These are phyloP conservation scores for Rallus limicola DNA, from an alignment of 2,113 vertebrate species.

Conservation along the genomic window DNA sequence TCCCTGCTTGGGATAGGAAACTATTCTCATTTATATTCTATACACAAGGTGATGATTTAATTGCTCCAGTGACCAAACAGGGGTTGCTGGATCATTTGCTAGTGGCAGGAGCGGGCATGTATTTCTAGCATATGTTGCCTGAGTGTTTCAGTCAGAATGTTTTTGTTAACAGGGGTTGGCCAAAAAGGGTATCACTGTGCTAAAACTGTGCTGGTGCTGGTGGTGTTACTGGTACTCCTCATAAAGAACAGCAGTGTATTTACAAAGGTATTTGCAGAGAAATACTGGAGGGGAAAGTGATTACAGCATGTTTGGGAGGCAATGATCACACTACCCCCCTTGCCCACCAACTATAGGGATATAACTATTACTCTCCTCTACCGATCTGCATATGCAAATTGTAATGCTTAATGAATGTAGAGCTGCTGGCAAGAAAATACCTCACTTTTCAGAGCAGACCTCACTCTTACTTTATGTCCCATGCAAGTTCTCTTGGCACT, in stretches of 20 bases:
- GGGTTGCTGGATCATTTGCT: background rate
- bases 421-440: background rate
- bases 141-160: background rate
- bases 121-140: background rate
- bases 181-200: background rate
- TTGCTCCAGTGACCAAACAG: background rate
- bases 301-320: background rate
- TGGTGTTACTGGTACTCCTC: background rate
- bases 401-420: background rate
- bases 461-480: background rate
- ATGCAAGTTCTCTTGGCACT: background rate
- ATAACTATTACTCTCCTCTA: background rate
- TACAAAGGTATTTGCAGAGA: background rate
- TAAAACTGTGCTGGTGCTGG: accelerated
- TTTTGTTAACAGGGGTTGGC: background rate
- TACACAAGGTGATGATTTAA: background rate
- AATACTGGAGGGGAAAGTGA: background rate
- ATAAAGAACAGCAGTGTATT: background rate
- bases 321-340: background rate
- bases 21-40: background rate
- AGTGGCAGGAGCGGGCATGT: background rate
- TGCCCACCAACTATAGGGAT: background rate
- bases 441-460: background rate
- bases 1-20: background rate
- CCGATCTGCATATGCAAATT: background rate